A percentile compares a stretch with the other conserved stretches of the same genome.
phyloP scores from a whole-genome alignment of 2,797 vertebrate species.

The Coendou prehensilis region DNA sequence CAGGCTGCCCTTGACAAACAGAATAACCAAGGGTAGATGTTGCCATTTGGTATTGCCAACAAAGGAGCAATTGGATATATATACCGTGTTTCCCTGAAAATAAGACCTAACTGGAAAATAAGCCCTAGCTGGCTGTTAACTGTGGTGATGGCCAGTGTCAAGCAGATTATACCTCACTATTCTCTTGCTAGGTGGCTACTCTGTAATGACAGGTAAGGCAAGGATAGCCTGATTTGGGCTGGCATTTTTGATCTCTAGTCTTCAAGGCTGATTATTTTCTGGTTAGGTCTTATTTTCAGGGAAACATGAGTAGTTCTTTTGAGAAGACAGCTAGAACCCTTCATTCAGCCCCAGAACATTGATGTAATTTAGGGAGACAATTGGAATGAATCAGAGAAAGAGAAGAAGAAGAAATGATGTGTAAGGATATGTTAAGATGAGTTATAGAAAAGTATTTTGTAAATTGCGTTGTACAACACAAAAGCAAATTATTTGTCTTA shows the following conservation, averaged over 20 bases:
- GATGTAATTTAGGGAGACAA: background rate
- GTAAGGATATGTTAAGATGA: background rate
- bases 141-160: background rate
- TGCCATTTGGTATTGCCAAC: background rate
- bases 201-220: background rate
- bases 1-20: background rate
- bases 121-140: too few relatives aligned
- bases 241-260: background rate
- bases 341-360: slow-evolving; percentile 25
- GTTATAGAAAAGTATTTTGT: slow-evolving; percentile 12
- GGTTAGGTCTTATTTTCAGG: background rate
- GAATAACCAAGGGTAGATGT: background rate
- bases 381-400: background rate
- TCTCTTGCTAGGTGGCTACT: background rate
- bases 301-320: background rate
- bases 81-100: background rate
- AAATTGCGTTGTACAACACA: background rate
- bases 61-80: background rate
- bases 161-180: background rate
- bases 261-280: background rate
- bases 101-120: background rate
- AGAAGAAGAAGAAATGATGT: slow-evolving; percentile 49
- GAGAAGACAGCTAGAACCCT: background rate
- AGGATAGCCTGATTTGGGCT: background rate
- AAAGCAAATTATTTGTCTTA: slow-evolving; percentile 26